Percentiles rank a stretch among this genome's conserved stretches.
phyloP scores from a whole-genome alignment of 2,888 invertebrate genomes.

The Pharmacophagus antenor region DNA sequence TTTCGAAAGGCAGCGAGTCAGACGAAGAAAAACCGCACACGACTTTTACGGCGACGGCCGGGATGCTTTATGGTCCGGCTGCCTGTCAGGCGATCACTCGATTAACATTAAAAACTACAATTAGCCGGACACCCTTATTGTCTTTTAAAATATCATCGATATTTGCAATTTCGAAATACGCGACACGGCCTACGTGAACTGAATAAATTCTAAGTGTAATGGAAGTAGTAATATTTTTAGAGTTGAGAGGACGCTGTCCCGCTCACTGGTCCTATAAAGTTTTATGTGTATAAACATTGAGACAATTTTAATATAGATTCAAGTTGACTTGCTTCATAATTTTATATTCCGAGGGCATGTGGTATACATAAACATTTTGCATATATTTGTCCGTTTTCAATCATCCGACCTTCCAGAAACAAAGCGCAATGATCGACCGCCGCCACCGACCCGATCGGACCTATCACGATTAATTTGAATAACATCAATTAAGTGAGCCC shows the following conservation, averaged over 20 bases:
- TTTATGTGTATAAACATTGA: slow-evolving; percentile 5
- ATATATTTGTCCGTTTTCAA: slow-evolving; percentile 41
- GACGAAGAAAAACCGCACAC: slow-evolving; percentile 72
- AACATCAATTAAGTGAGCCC: slow-evolving; percentile 61
- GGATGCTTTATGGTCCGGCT: slow-evolving; percentile 62
- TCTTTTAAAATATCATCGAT: slow-evolving; percentile 36
- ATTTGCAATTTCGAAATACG: slow-evolving; percentile 31
- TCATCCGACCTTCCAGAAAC: slow-evolving; percentile 41
- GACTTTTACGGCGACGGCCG: slow-evolving; percentile 69
- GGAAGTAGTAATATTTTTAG: slow-evolving; percentile 4
- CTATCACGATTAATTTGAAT: slow-evolving; percentile 53
- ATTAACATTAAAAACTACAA: slow-evolving; percentile 63
- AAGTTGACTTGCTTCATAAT: slow-evolving; percentile 6
- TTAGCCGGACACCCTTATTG: slow-evolving; percentile 50
- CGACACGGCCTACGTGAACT: slow-evolving; percentile 20
- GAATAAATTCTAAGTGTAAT: slow-evolving; percentile 16
- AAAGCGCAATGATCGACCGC: slow-evolving; percentile 35
- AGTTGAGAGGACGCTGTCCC: not conserved
- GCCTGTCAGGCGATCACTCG: slow-evolving; percentile 56
- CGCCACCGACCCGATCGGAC: slow-evolving; percentile 38
- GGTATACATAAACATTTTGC: slow-evolving; percentile 30
- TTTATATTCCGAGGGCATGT: slow-evolving; percentile 23
- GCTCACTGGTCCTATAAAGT: not conserved
- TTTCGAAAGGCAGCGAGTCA: slow-evolving; percentile 55
- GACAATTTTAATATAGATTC: slow-evolving; percentile 5